Conservation (phyloP, 35 echinoderm and acorn worm species). For the Apostichopus californicus region DNA sequence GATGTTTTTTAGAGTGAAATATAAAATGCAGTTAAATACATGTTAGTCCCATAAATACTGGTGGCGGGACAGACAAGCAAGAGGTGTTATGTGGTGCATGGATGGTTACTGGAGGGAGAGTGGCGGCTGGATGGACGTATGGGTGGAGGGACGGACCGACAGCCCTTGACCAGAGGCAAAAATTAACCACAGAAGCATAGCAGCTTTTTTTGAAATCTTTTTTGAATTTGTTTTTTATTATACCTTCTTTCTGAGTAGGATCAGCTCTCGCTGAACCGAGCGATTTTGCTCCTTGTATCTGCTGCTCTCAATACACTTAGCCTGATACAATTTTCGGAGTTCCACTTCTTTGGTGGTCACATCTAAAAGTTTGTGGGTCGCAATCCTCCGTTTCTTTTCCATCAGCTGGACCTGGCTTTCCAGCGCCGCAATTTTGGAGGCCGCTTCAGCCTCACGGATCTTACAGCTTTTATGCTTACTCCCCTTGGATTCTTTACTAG, state of each 20-base stretch:
- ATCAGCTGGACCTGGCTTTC: slow-evolving; percentile 71
- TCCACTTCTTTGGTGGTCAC: slow-evolving; percentile 89
- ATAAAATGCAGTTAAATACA: no score
- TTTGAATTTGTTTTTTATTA: neutral
- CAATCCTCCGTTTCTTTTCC: slow-evolving; percentile 86
- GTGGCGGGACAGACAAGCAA: neutral
- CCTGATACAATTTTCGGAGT: slow-evolving; percentile 88
- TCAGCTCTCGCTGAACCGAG: slow-evolving; percentile 70
- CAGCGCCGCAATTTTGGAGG: slow-evolving; percentile 69
- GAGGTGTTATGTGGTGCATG: neutral
- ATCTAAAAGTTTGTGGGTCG: slow-evolving; percentile 91
- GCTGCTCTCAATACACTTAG: slow-evolving; percentile 78
- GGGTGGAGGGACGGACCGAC: neutral
- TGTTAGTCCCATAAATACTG: neutral
- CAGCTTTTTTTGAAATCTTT: neutral
- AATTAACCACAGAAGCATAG: slow-evolving; percentile 38
- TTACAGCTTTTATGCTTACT: slow-evolving; percentile 50
- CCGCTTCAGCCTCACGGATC: slow-evolving; percentile 36
- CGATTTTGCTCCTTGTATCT: slow-evolving; percentile 76
- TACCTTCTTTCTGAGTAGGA: slow-evolving; percentile 67
- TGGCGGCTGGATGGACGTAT: neutral
- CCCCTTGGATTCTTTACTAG: slow-evolving; percentile 34
- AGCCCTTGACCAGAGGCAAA: slow-evolving; percentile 51
- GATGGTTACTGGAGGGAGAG: neutral
- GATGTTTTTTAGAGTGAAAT: no score